Evolutionary conservation across 2,113 vertebrate species (phyloP), one percentile per base, ranked within the genome.

Genomic region (Theristicus caerulescens): DNA sequence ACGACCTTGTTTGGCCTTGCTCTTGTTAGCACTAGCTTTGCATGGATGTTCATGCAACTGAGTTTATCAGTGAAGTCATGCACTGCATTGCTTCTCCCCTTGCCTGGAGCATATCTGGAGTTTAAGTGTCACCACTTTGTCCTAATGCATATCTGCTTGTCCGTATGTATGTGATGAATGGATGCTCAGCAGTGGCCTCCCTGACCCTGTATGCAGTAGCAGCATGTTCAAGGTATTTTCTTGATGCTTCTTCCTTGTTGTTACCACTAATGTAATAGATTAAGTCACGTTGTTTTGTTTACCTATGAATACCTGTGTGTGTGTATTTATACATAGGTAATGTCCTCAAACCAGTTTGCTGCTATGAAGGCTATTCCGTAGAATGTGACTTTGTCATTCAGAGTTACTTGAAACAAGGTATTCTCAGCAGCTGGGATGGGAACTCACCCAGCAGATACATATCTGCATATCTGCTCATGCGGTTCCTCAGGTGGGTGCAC

Each of bases 401-500:
- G 17, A 74, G 40, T 14, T 61, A 22, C 49, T n/a, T 36, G 44
- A 49, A 59, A 20, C 0, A 0, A 52, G 26, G 20, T 29, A 19
- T 69, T 74, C 46, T 18, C n/a, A 52, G 72, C 18, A 47, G 44
- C 70, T 51, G 42, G 65, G 65, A 6, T 67, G 44, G 87, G 61
- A 62, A 18, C n/a, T 44, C 6, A 3, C 31, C 47, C 61, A 40
- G 52, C 7, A 22, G 57, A 32, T 47, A 7, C 27, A 3, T 42
- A 24, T 66, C 72, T 11, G 21, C 58, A 5, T 5, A 1, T 72
- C 52, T 81, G 58, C 3, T 57, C 66, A 32, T 49, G 64, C 13
- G 14, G 67, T 54, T 81, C 86, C 64, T 83, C 91, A 90, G 86
- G 76, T 96, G 86, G 82, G 54, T 49, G 64, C 91, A 74, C 86